Evolutionary conservation across 2,113 vertebrate genomes (phyloP), one percentile per base, ranked within the genome.

Genomic region (Donacobius atricapilla): DNA sequence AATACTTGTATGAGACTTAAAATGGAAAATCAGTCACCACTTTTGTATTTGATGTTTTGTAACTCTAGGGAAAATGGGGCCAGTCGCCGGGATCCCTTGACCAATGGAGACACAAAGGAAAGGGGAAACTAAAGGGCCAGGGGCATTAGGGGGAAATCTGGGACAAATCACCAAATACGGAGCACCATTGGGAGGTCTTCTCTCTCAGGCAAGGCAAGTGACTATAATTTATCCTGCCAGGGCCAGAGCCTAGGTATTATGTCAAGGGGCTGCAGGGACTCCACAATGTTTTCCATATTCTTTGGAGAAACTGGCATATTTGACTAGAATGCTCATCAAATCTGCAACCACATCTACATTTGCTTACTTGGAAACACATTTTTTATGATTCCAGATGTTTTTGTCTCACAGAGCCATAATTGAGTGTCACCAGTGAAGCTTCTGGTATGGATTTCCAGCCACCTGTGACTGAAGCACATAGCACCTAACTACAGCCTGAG

Each of bases 371-470:
- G 9, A 68, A 15, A 13, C 31, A 81, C 8, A 35, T 14, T 31
- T 66, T 66, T 76, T 80, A 10, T 47, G 11, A 58, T 12, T 91
- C 51, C 48, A 40, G 28, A 58, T 27, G 12, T 50, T 89, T 90
- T 75, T 0, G 0, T 61, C 71, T 65, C 64, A 50, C 16, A 78
- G 39, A 22, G 23, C 20, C 3, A 0, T n/a, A 23, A 8, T 17
- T 24, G n/a, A 24, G 25, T 15, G 1, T 77, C 76, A 78, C 16
- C 2, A 4, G 39, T 77, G 27, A 83, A 94, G 45, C 4, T 77
- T 27, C 13, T 6, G 5, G 8, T 57, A 13, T 4, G 0, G 4
- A 48, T 61, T 69, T 54, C n/a, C 45, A 72, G 19, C 16, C 37
- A 40, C 20, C 9, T 48, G 11, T 53, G 69, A 37, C 17, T 8